Percentiles rank a stretch among this genome's conserved stretches.
phyloP scores from a whole-genome alignment of 2,888 invertebrate species.

The Onchidella celtica region DNA sequence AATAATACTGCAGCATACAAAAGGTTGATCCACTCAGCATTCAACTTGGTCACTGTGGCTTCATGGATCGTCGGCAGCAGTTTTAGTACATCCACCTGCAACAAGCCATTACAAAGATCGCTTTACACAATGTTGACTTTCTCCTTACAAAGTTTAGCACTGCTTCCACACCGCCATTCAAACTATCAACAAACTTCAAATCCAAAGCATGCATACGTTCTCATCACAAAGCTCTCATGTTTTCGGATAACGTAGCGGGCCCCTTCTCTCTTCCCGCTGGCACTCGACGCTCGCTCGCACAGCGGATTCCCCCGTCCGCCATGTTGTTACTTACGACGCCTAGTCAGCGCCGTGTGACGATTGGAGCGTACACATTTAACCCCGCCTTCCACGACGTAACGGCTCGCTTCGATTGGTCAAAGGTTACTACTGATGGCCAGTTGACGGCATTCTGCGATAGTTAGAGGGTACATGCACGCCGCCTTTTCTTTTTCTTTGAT shows the following conservation, averaged over 20 bases:
- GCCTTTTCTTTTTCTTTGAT: too few relatives aligned
- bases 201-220: constrained; percentile 1
- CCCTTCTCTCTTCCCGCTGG: constrained; percentile 3
- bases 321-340: constrained; percentile 46
- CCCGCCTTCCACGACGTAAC: constrained; percentile 14
- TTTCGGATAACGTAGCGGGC: constrained; percentile 21
- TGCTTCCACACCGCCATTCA: constrained; percentile 18
- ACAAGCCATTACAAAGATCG: not conserved
- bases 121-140: constrained; percentile 11
- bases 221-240: not conserved
- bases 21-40: too few relatives aligned
- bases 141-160: not conserved
- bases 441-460: constrained; percentile 19
- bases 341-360: constrained; percentile 35
- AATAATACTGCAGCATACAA: too few relatives aligned
- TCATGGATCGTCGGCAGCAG: too few relatives aligned
- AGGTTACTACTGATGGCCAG: constrained; percentile 16
- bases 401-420: constrained; percentile 36
- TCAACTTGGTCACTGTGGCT: too few relatives aligned
- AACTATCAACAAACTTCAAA: constrained; percentile 33
- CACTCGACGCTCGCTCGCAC: constrained; percentile 17
- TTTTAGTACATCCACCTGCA: constrained; percentile 19
- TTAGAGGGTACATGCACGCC: constrained; percentile 8
- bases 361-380: constrained; percentile 31
- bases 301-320: constrained; percentile 15